These are phyloP conservation scores for Chymomyza caudatula DNA, from an alignment of 2,888 invertebrate species.

Conservation along the genomic window DNA sequence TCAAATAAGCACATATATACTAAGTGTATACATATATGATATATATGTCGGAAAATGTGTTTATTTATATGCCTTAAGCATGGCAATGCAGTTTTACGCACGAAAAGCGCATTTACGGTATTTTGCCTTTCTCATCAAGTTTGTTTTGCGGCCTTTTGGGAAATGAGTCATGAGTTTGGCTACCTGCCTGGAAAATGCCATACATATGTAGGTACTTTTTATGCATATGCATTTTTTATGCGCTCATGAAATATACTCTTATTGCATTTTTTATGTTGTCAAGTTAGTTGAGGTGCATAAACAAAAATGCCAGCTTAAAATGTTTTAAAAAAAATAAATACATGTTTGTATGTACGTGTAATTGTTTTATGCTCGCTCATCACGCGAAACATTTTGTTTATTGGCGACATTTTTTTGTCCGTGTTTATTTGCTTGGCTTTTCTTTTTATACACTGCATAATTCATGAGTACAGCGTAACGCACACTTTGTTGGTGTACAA, in stretches of 20 bases:
- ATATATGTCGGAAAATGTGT: background rate
- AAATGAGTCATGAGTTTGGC: background rate
- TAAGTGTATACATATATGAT: background rate
- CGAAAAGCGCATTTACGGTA: constrained; percentile 25
- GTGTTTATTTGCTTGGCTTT: background rate
- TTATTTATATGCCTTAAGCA: constrained; percentile 41
- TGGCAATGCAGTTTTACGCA: constrained; percentile 25
- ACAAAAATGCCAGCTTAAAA: constrained; percentile 5
- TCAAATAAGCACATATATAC: background rate
- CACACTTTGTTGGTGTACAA: background rate
- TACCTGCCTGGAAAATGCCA: too few species aligned
- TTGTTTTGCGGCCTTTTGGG: background rate
- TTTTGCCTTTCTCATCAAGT: background rate
- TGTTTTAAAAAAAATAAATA: constrained; percentile 1
- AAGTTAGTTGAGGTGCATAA: background rate
- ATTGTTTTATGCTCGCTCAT: constrained; percentile 63
- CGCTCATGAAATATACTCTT: constrained; percentile 28
- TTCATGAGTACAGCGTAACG: background rate
- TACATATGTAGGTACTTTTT: too few species aligned
- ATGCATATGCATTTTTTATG: constrained; percentile 30
- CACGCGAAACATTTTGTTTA: constrained; percentile 49
- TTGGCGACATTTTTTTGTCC: constrained; percentile 29
- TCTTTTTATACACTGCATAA: constrained; percentile 2
- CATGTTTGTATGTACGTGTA: constrained; percentile 30
- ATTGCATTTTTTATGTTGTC: constrained; percentile 54